phyloP scores from a whole-genome alignment of 1,140 invertebrate genomes.

The Phocides pigmalion region DNA sequence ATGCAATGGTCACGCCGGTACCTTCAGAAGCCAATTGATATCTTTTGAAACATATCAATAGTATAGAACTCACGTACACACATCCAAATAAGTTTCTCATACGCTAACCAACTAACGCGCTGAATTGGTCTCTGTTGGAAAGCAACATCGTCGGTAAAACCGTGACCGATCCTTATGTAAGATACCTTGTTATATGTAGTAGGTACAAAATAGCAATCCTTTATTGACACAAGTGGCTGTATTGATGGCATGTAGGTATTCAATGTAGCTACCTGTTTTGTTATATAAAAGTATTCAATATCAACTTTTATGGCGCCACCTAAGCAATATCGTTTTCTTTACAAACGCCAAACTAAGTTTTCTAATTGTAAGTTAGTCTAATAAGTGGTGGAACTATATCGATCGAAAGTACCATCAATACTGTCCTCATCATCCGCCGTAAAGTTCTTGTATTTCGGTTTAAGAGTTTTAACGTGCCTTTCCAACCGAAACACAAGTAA shows the following conservation, averaged over 20 bases:
- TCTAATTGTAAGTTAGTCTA: too few relatives aligned
- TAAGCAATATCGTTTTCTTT: too few relatives aligned
- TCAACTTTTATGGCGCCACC: too few relatives aligned
- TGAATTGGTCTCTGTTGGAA: neutral
- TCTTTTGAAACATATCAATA: slow-evolving; percentile 11
- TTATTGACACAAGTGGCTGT: slow-evolving; percentile 54
- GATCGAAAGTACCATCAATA: too few relatives aligned
- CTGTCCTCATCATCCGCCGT: too few relatives aligned
- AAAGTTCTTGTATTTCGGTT: too few relatives aligned
- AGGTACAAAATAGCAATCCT: slow-evolving; percentile 38
- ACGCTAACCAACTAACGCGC: neutral
- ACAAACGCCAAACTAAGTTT: too few relatives aligned
- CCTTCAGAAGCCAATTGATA: slow-evolving; percentile 8
- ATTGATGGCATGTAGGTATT: slow-evolving; percentile 39
- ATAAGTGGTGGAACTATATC: too few relatives aligned
- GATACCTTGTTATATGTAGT: slow-evolving; percentile 20
- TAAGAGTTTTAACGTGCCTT: too few relatives aligned
- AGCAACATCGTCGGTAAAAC: neutral
- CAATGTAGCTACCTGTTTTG: neutral
- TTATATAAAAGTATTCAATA: neutral
- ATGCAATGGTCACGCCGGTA: neutral
- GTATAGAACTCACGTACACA: neutral
- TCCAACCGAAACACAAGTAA: too few relatives aligned
- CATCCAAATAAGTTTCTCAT: slow-evolving; percentile 16
- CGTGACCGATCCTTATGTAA: neutral